Conservation (phyloP, 2,113 vertebrate species). For the Nestor notabilis region DNA sequence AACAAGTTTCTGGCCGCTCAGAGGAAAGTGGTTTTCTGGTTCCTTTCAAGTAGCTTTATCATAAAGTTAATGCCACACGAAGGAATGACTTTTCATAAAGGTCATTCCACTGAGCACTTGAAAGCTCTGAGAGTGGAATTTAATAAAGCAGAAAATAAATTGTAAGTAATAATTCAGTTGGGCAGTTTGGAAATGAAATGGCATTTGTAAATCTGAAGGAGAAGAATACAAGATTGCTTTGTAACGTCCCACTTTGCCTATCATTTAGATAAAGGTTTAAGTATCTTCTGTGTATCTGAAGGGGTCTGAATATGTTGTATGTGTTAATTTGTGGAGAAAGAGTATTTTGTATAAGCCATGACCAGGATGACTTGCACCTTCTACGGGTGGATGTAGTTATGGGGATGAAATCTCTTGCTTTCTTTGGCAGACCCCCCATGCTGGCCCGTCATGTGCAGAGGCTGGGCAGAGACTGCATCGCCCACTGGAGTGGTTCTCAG, state of each 20-base stretch:
- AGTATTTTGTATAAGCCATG: background rate
- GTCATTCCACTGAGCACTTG: background rate
- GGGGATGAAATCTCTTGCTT: background rate
- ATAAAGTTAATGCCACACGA: background rate
- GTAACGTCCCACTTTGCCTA: background rate
- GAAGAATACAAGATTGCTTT: background rate
- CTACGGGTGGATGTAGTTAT: background rate
- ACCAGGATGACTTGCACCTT: background rate
- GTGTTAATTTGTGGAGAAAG: background rate
- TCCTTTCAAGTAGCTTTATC: background rate
- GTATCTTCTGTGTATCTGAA: background rate
- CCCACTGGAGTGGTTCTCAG: slow-evolving; percentile 66
- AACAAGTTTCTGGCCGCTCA: background rate
- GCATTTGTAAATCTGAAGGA: background rate
- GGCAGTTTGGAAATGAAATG: background rate
- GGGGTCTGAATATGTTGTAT: background rate
- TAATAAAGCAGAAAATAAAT: background rate
- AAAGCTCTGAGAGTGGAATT: background rate
- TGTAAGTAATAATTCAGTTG: background rate
- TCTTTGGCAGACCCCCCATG: slow-evolving; percentile 81
- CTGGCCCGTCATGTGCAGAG: slow-evolving; percentile 80
- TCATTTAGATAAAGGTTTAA: background rate
- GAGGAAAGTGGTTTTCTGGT: background rate
- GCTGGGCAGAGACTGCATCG: slow-evolving; percentile 75
- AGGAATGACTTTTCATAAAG: background rate